These are phyloP conservation scores for Iselma pallidipennis DNA, from an alignment of 2,888 invertebrate species.

Conservation along the genomic window DNA sequence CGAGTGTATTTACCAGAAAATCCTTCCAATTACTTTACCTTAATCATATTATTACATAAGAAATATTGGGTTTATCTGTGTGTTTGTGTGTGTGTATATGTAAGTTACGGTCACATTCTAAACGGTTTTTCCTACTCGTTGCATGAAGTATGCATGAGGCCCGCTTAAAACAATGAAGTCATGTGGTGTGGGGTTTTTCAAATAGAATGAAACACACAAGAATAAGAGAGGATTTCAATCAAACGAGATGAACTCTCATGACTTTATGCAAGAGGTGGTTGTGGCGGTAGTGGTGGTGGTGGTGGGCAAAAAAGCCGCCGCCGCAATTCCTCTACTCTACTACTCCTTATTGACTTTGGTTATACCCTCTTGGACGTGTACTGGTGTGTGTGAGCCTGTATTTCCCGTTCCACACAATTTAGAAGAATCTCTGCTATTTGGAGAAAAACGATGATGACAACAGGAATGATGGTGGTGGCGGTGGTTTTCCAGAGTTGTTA, in stretches of 20 bases:
- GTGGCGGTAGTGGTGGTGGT: no score
- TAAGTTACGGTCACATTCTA: constrained; percentile 36
- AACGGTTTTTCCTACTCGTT: constrained; percentile 25
- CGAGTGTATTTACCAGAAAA: no score
- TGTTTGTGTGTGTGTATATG: constrained; percentile 2
- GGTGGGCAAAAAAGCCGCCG: constrained; percentile 26
- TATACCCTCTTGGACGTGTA: constrained; percentile 3
- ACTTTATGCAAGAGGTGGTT: constrained; percentile 55
- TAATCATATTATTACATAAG: constrained; percentile 37
- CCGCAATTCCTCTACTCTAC: constrained; percentile 26
- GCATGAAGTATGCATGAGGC: constrained; percentile 58
- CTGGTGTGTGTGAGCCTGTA: not conserved
- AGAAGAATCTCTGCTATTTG: not conserved
- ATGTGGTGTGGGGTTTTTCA: constrained; percentile 54
- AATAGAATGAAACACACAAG: constrained; percentile 49
- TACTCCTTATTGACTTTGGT: constrained; percentile 28
- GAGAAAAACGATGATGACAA: not conserved
- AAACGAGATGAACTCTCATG: constrained; percentile 58
- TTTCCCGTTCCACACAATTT: not conserved
- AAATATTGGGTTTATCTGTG: no score
- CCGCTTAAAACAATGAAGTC: constrained; percentile 55
- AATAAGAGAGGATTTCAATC: constrained; percentile 59
- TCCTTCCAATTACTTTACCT: constrained; percentile 39
- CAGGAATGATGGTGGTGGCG: not conserved
- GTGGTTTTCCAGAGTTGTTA: not conserved